phyloP scores from a whole-genome alignment of 2,113 vertebrate species.

The Podarcis cretensis region DNA sequence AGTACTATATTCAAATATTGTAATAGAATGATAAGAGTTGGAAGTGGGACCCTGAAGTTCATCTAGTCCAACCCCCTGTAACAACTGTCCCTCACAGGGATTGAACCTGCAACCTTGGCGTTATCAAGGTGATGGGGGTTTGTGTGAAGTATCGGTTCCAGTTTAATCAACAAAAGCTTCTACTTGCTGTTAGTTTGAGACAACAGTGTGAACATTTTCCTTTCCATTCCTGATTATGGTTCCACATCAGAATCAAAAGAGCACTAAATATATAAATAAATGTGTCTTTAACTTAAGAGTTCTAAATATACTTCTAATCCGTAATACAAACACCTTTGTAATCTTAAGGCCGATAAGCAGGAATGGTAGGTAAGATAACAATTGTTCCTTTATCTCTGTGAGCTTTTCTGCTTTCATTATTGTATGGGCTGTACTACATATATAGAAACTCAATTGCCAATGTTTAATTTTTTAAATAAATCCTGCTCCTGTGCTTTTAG shows the following conservation, averaged over 20 bases:
- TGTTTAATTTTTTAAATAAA: too few relatives aligned
- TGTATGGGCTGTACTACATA: background rate
- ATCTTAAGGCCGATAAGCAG: background rate
- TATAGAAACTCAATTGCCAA: background rate
- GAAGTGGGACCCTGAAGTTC: too few relatives aligned
- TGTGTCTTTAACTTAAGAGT: background rate
- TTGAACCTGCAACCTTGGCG: too few relatives aligned
- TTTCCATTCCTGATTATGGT: background rate
- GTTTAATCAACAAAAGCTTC: too few relatives aligned
- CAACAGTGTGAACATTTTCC: too few relatives aligned
- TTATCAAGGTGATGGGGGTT: background rate
- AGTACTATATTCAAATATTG: background rate
- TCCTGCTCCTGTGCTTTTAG: background rate
- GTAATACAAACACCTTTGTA: background rate
- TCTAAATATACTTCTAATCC: background rate
- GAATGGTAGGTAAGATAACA: background rate
- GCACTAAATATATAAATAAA: too few relatives aligned
- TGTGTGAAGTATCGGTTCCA: background rate
- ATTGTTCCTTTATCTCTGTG: too few relatives aligned
- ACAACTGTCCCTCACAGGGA: too few relatives aligned
- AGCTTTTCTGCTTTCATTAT: background rate
- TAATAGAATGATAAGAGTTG: too few relatives aligned
- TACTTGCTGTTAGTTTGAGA: background rate
- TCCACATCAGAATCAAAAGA: background rate
- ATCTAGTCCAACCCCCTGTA: too few relatives aligned